These are phyloP conservation scores for Picus viridis DNA, from an alignment of 2,797 vertebrate genomes.

Conservation along the genomic window DNA sequence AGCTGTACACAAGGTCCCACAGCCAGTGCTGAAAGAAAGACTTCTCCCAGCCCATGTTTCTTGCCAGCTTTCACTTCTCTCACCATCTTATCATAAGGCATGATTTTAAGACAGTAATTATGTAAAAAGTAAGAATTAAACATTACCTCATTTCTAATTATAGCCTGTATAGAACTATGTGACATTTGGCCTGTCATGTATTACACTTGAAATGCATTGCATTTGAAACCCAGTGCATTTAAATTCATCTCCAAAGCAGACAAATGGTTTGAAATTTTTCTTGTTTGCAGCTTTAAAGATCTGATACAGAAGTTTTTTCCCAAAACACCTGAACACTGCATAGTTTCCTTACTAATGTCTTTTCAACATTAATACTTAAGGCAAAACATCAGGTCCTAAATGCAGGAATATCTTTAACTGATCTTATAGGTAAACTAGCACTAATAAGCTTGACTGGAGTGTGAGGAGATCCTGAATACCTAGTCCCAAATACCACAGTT, in stretches of 20 bases:
- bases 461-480: not conserved
- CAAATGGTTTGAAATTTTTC: not conserved
- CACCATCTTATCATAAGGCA: conserved; percentile 7
- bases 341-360: not conserved
- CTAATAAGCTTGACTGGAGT: not conserved
- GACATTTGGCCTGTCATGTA: not conserved
- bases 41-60: not conserved
- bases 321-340: not conserved
- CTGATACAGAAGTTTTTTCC: not conserved
- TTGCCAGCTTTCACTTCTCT: not conserved
- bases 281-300: not conserved
- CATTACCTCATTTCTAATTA: not conserved
- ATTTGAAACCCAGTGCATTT: not conserved
- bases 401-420: not conserved
- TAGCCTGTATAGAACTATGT: not conserved
- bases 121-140: conserved; percentile 32
- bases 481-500: not conserved
- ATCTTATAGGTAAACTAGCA: not conserved
- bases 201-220: not conserved
- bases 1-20: not conserved
- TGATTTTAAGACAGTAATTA: not conserved
- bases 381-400: not conserved
- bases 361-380: not conserved
- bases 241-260: not conserved
- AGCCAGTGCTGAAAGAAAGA: not conserved